Evolutionary conservation across 2,797 vertebrate genomes (phyloP), one percentile per base, ranked within the genome.

Genomic region (Esox lucius): DNA sequence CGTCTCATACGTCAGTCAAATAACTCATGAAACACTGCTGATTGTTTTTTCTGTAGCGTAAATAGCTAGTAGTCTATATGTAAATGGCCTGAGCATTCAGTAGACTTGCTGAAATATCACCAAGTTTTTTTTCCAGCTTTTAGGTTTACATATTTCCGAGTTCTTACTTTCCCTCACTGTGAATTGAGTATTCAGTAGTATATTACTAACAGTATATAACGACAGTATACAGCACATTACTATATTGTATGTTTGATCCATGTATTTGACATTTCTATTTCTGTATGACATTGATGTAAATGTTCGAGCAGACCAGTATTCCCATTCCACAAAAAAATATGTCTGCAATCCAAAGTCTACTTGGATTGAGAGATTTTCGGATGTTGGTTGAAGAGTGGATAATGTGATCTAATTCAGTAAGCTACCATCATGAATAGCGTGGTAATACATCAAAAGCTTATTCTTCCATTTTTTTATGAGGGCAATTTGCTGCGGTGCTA

Each of bases 401-500:
- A 64, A 64, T 28, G 61, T 64, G 61, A 64, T 64, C 61, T 64
- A 64, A 64, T 56, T 68, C 19, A 70, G 22, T 31, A 31, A 22
- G 53, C 53, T 71, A 31, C 53, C 22, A 64, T 64, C 48, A 64
- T 46, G 49, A 26, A 42, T 19, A 49, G 51, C 5, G 15, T 75
- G 22, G 42, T 72, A 64, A 51, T 64, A 64, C 70, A 75, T 72
- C 65, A 70, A 76, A 64, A 42, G 22, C 24, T 53, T 64, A 69
- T 69, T 49, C 33, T 65, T 65, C 65, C 13, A 26, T 59, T 56
- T 76, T 66, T 76, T 72, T 70, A 75, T 56, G 46, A 64, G 65
- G 28, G 16, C 65, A 70, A 79, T 75, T 68, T 69, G 67, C 74
- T 42, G 22, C 33, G 53, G 73, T 48, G 61, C n/a, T 33, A 22